Base-by-base conservation (phyloP, 2,113 vertebrate genomes). In the Dryoscopus gambensis region DNA sequence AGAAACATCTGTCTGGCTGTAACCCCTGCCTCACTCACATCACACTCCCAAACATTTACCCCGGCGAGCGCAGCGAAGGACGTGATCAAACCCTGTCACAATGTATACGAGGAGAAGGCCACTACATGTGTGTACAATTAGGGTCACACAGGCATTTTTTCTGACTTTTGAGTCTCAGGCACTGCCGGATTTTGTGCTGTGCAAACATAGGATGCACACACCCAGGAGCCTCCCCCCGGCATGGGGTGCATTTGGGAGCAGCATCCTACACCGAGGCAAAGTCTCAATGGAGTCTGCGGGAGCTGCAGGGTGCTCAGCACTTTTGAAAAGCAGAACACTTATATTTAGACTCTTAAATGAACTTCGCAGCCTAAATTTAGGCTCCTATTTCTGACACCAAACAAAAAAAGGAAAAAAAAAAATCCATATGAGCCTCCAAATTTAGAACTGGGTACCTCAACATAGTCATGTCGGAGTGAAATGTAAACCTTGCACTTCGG, bases 401-500 rank as follows among this genome's bases (percentile, higher is more conserved):
- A 89, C 53, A 12, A 55, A 37, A 74, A 92, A 82, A 65, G 6
- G 39, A 55, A 23, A 79, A 12, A 19, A 56, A 79, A 71, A 68
- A 68, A 68, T 75, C 64, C 84, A 86, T 87, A 87, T 92, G 90
- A 96, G 83, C 64, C 44, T 94, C 90, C 89, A 88, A 60, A 95
- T 96, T 96, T 97, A 96, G 87, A 94, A 67, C 73, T 84, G 78
- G 80, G 90, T 93, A 95, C 95, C 95, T 96, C 90, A 67, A 89
- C 77, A 73, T 87, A 96, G 91, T 80, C 84, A 74, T 69, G 60
- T 84, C 2, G 0, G 88, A 96, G 77, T 84, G 88, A 91, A 93
- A 95, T 79, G 76, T 89, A 94, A 96, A 88, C 85, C 86, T 96
- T 94, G 92, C 95, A 93, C 91, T 97, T 95, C 87, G 75, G 91